These are phyloP conservation scores for Hipparchia sbordonii DNA, from an alignment of 2,888 invertebrate genomes.

Conservation along the genomic window DNA sequence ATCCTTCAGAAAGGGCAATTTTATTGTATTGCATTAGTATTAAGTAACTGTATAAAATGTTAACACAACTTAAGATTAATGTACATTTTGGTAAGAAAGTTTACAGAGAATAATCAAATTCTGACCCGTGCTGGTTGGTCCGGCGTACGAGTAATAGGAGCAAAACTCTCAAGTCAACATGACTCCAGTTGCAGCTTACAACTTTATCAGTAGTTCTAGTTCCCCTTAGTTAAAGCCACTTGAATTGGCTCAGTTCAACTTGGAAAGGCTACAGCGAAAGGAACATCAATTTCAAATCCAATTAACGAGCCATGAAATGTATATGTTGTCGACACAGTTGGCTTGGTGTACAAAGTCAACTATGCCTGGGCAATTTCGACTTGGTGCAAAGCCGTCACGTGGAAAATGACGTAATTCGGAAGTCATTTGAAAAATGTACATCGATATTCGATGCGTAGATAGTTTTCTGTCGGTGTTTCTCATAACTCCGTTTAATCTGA, in stretches of 20 bases:
- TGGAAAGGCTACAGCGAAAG: constrained; percentile 7
- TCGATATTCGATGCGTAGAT: no score
- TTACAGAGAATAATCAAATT: background rate
- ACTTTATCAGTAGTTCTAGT: background rate
- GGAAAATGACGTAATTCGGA: no score
- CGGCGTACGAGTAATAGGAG: background rate
- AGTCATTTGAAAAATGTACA: no score
- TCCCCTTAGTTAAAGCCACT: constrained; percentile 5
- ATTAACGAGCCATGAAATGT: constrained; percentile 10
- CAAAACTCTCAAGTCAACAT: constrained; percentile 10
- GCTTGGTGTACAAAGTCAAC: background rate
- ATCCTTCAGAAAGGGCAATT: no score
- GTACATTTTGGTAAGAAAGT: background rate
- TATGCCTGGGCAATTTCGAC: background rate
- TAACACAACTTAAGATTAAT: no score
- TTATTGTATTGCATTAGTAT: no score
- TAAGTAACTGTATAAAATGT: no score
- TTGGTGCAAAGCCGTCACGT: background rate
- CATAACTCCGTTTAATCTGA: no score
- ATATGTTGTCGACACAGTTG: background rate
- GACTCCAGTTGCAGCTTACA: constrained; percentile 4
- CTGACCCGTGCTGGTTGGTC: background rate
- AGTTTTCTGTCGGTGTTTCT: no score
- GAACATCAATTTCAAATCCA: constrained; percentile 14
- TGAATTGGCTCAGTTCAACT: constrained; percentile 1